Evolutionary conservation across 2,888 invertebrate genomes (phyloP), one percentile per base, ranked within the genome.

Genomic region (Caenorhabditis zanzibari): DNA sequence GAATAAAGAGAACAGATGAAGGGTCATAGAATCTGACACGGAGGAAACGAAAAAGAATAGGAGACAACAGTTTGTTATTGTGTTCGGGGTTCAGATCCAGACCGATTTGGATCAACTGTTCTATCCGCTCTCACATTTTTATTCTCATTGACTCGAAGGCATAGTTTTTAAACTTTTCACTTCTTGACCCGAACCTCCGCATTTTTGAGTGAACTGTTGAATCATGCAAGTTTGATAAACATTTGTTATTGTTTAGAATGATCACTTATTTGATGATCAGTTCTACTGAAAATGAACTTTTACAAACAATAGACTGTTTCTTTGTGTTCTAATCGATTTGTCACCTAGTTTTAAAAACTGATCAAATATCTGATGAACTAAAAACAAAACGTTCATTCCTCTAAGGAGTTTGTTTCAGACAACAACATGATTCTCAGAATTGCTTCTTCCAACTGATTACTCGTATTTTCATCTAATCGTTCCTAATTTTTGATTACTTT

Each of bases 21-120:
- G 76, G 76, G 76, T 76, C 76, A 76, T 61, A 41, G 68, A 76
- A 59, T 68, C 68, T 68, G 76, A 52, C 76, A 68, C 76, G 68
- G 54, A 52, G 54, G 41, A 14, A 12, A 16, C 0, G 44, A 38
- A 24, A 6, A 56, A 19, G 56, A 10, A 54, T 10, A 7, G 32
- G 47, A 72, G 75, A n/a, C n/a, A n/a, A 76, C 76, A 59, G 68
- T 76, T 66, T 75, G 75, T 75, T 75, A 66, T 75, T 76, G 66
- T 58, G 58, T 58, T 44, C 22, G 54, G 26, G 24, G 38, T 49
- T 10, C 14, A 59, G 41, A 76, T 68, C 68, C 76, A 76, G 52
- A 76, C 58, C 59, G 76, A 76, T 76, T 76, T 32, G 68, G 52
- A 76, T 76, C 76, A 76, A 59, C n/a, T n/a, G n/a, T 68, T 22